Evolutionary conservation across 2,888 invertebrate species (phyloP).

Genomic region (Tiliacea aurago): DNA sequence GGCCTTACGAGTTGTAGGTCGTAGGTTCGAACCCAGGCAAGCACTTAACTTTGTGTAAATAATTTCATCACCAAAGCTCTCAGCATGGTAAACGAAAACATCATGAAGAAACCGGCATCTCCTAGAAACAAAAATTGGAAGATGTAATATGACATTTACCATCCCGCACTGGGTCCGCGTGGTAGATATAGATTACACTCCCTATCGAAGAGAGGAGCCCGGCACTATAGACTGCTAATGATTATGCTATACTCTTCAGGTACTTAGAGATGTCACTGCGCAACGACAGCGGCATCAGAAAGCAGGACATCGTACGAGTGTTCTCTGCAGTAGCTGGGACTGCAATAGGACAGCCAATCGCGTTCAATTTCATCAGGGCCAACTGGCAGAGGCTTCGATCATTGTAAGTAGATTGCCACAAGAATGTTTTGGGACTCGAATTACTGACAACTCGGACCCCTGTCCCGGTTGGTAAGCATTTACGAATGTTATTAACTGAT

Average conservation of each 20-base stretch:
- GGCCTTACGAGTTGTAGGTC: too few species aligned
- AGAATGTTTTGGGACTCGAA: neutral
- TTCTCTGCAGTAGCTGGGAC: constrained; percentile 94
- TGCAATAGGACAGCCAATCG: constrained; percentile 95
- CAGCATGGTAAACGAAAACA: too few species aligned
- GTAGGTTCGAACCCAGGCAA: too few species aligned
- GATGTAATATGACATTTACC: too few species aligned
- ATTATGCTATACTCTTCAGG: constrained; percentile 75
- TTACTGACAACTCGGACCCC: neutral
- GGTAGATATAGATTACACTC: too few species aligned
- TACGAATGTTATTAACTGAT: neutral
- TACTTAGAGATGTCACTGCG: constrained; percentile 94
- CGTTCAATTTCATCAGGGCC: constrained; percentile 94
- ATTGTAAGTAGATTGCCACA: constrained; percentile 91
- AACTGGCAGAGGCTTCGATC: constrained; percentile 93
- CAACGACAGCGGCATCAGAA: constrained; percentile 94
- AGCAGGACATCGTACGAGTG: constrained; percentile 95
- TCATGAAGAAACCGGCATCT: too few species aligned
- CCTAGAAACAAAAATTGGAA: too few species aligned
- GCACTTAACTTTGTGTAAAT: too few species aligned
- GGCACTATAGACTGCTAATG: too few species aligned
- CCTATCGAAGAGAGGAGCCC: too few species aligned
- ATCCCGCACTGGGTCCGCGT: too few species aligned
- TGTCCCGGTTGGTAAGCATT: neutral
- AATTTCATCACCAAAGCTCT: too few species aligned